phyloP scores from a whole-genome alignment of 35 echinoderm and acorn worm species.

The Ophioderma brevispina region DNA sequence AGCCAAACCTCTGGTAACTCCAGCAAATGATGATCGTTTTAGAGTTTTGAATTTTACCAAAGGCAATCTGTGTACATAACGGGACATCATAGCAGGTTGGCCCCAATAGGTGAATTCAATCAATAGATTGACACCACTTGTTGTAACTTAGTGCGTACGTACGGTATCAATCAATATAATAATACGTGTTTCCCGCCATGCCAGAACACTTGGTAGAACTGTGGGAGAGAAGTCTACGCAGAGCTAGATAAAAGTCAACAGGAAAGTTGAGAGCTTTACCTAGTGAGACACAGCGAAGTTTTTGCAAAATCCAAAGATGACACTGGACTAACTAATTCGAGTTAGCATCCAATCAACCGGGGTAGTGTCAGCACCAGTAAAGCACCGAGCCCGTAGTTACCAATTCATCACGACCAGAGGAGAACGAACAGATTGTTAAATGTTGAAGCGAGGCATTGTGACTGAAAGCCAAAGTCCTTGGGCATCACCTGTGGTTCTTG shows the following conservation, averaged over 20 bases:
- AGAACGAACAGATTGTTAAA: slow-evolving; percentile 13
- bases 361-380: slow-evolving; percentile 8
- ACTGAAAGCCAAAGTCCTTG: slow-evolving; percentile 46
- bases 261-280: background rate
- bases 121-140: background rate
- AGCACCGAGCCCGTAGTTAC: slow-evolving; percentile 21
- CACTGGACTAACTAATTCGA: slow-evolving; percentile 37
- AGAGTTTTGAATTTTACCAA: background rate
- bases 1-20: background rate
- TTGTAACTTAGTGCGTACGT: background rate
- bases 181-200: background rate
- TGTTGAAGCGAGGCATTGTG: slow-evolving; percentile 44
- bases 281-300: slow-evolving; percentile 12
- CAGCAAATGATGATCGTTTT: background rate
- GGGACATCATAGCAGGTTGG: background rate
- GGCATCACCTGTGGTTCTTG: slow-evolving; percentile 47
- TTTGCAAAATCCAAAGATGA: slow-evolving; percentile 35
- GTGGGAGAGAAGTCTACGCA: background rate
- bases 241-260: background rate
- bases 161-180: background rate
- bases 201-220: slow-evolving; percentile 17
- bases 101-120: background rate
- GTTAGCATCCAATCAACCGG: slow-evolving; percentile 54
- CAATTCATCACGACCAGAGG: slow-evolving; percentile 25
- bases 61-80: background rate